Evolutionary conservation across 2,888 invertebrate genomes (phyloP).

Genomic region (Timema cristinae): DNA sequence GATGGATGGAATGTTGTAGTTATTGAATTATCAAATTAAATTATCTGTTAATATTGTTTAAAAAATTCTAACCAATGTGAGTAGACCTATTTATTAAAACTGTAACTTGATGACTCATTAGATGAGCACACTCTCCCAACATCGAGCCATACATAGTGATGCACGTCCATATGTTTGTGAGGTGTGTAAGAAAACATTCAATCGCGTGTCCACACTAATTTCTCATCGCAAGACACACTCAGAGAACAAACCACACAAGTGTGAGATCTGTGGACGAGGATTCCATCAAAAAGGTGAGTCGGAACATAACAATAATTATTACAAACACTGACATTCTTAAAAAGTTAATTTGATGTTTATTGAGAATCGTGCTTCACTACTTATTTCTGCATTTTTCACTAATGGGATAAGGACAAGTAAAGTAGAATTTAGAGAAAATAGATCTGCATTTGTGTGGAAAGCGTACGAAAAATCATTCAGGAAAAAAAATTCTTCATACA

Average conservation of each 20-base stretch:
- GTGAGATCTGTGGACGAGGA: constrained; percentile 69
- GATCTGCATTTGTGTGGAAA: too few species aligned
- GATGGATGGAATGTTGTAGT: too few species aligned
- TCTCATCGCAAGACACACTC: constrained; percentile 76
- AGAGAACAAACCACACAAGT: constrained; percentile 67
- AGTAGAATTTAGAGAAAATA: too few species aligned
- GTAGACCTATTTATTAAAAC: background rate
- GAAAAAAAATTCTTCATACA: too few species aligned
- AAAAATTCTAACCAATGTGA: background rate
- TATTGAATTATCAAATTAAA: too few species aligned
- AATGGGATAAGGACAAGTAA: too few species aligned
- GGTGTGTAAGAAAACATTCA: constrained; percentile 69
- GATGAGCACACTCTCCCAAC: constrained; percentile 71
- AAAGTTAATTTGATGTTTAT: too few species aligned
- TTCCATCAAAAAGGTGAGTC: constrained; percentile 77
- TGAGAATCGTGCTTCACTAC: too few species aligned
- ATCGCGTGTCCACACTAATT: constrained; percentile 73
- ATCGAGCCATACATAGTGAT: constrained; percentile 73
- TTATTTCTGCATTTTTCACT: too few species aligned
- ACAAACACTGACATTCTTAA: too few species aligned
- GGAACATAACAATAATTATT: too few species aligned
- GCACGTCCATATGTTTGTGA: constrained; percentile 70
- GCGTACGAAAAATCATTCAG: too few species aligned
- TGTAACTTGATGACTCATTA: constrained; percentile 45
- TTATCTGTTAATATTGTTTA: background rate